Evolutionary conservation across 2,888 invertebrate genomes (phyloP).

Genomic region (Xestobium rufovillosum): DNA sequence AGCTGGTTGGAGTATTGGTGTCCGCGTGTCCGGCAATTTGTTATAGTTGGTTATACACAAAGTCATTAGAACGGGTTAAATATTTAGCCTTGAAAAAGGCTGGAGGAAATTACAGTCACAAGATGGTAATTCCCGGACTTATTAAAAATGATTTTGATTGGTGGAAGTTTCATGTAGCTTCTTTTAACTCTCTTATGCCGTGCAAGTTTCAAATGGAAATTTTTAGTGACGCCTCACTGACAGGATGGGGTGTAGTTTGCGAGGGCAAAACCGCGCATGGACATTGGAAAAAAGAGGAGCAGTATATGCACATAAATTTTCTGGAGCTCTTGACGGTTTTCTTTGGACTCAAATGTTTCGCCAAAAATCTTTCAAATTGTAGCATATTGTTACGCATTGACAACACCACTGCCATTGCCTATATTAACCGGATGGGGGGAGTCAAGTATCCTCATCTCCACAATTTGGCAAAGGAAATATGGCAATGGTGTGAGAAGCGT

Average conservation of each 20-base stretch:
- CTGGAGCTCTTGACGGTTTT: constrained; percentile 25
- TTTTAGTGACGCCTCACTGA: constrained; percentile 23
- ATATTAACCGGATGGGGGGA: constrained; percentile 24
- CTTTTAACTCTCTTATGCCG: constrained; percentile 10
- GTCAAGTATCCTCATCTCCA: constrained; percentile 21
- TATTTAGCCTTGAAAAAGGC: constrained; percentile 16
- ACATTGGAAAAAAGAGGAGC: constrained; percentile 19
- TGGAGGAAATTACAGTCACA: constrained; percentile 15
- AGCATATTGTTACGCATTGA: constrained; percentile 22
- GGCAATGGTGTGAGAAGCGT: constrained; percentile 24
- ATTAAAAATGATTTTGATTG: constrained; percentile 21
- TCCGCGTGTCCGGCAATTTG: constrained; percentile 25
- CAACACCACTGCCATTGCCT: constrained; percentile 22
- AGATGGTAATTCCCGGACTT: constrained; percentile 8
- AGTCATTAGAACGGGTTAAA: constrained; percentile 19
- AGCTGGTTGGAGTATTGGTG: constrained; percentile 20
- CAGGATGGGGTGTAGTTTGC: constrained; percentile 23
- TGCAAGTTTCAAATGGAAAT: constrained; percentile 16
- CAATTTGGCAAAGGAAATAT: constrained; percentile 22
- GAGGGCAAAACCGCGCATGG: constrained; percentile 16
- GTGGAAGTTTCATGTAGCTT: constrained; percentile 21
- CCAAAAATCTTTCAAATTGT: constrained; percentile 12
- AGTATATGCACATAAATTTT: constrained; percentile 22
- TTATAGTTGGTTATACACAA: constrained; percentile 23
- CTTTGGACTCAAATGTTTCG: constrained; percentile 23